phyloP scores from a whole-genome alignment of 2,888 invertebrate species.

The Epirrita christyi region DNA sequence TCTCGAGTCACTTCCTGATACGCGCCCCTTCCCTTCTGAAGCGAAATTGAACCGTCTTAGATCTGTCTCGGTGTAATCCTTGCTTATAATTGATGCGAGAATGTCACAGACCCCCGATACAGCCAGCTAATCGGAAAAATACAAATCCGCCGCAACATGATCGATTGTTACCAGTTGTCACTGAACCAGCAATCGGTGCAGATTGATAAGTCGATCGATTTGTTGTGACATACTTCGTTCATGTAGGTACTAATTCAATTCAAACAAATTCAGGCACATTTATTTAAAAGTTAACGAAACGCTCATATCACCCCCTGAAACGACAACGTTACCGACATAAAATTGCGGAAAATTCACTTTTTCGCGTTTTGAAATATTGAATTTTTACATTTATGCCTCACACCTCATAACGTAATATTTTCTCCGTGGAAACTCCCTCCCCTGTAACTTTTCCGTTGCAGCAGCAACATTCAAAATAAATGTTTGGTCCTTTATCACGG shows the following conservation, averaged over 20 bases:
- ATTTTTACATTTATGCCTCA: conserved; percentile 84
- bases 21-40: conserved; percentile 51
- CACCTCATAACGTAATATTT: conserved; percentile 84
- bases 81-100: conserved; percentile 83
- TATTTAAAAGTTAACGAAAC: conserved; percentile 32
- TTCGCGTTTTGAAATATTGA: conserved; percentile 77
- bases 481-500: conserved; percentile 79
- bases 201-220: conserved; percentile 43
- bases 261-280: conserved; percentile 21
- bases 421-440: conserved; percentile 70
- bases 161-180: conserved; percentile 64
- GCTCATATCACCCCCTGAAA: conserved; percentile 51
- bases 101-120: conserved; percentile 76
- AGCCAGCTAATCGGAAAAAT: conserved; percentile 79
- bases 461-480: conserved; percentile 80
- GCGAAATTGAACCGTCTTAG: conserved; percentile 80
- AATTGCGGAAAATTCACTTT: conserved; percentile 73
- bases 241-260: conserved; percentile 11
- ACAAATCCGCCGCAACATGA: conserved; percentile 76
- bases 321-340: conserved; percentile 64
- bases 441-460: conserved; percentile 76
- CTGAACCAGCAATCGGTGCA: conserved; percentile 32
- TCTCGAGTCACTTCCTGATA: conserved; percentile 69
- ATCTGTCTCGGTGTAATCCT: conserved; percentile 80
- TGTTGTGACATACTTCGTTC: conserved; percentile 8